Base-by-base conservation (phyloP, 2,113 vertebrate species). In the Cnemophilus loriae region DNA sequence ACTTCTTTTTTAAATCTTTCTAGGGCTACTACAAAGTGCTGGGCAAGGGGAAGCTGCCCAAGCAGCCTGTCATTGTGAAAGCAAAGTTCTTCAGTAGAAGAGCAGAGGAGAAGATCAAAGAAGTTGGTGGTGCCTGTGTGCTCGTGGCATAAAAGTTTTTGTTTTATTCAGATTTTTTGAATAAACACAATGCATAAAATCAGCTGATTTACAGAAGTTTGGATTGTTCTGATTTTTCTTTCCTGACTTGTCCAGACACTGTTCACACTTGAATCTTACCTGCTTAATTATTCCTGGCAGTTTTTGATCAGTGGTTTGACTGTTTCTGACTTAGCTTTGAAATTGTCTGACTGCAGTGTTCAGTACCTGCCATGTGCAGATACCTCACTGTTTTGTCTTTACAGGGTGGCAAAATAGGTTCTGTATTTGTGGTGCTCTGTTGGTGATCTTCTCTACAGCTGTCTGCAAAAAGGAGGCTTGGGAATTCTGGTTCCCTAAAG, bases 61-160 rank as follows among this genome's bases (percentile, higher is more conserved):
- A 99, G 94, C 99, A 99, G 97, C 99, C 99, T 7, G 98, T 99
- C 49, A 99, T 99, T 70, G 98, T 99, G 93, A 99, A 99, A 97
- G 99, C 99, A 23, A 99, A 99, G 96, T 99, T 99, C 98, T 99
- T 99, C 98, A 99, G 99, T 93, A 97, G 99, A 87, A 96, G 97
- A 96, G 99, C 99, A 2, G 99, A 99, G 96, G 99, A 99, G 97
- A 99, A 99, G 97, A 99, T 99, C 95, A 99, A 99, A 95, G 98
- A 98, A 88, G 99, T 98, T 92, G 98, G 99, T 63, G 99, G 99
- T 95, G 99, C 98, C 78, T 99, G 99, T 74, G 98, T 99, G 23
- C 97, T 99, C 76, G 99, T 98, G 95, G 99, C 99, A 65, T 99
- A 97, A 95, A 96, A 22, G 13, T 47, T 67, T 83, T 74, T 37